Evolutionary conservation across 2,113 vertebrate species (phyloP), one percentile per base, ranked within the genome.

Genomic region (Hoplias malabaricus): DNA sequence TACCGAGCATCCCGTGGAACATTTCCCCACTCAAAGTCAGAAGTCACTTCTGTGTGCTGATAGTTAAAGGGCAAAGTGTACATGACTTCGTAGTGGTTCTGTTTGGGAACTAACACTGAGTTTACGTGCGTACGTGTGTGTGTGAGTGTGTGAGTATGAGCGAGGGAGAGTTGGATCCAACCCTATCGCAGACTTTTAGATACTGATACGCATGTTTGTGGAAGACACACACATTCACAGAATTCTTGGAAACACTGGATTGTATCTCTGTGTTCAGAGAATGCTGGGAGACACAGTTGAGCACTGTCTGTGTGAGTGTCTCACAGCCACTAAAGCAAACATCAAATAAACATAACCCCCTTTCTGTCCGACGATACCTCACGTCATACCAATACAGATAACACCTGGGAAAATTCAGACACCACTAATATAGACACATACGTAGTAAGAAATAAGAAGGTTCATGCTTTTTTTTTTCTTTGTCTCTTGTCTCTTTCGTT

Each of bases 201-300:
- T 40, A 63, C 69, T 62, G 72, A 75, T 75, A 70, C 5, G 53
- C 12, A 23, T 75, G 79, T 70, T 69, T 62, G 72, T 71, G 56
- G 75, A 77, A 78, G 76, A 63, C 31, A 71, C 73, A 67, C 71
- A 80, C 67, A 77, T 67, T 77, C 50, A 81, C 50, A 70, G 69
- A 61, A 61, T 81, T 73, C 80, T 14, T 62, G 80, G 80, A 81
- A 81, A 71, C 25, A 4, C 31, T 66, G 10, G 19, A 46, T 56
- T 38, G 21, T 62, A 78, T 78, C 76, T 14, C 42, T 23, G 67
- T 70, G 27, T 65, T 75, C 53, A 73, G 50, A 54, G 56, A 67
- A 77, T 73, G 80, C 59, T 42, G 74, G 46, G 69, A 68, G 62
- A 61, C 40, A 61, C 40, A 53, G 76, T 59, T 33, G 50, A 62